phyloP scores from a whole-genome alignment of 2,888 invertebrate genomes.

The Esperia sulphurella region DNA sequence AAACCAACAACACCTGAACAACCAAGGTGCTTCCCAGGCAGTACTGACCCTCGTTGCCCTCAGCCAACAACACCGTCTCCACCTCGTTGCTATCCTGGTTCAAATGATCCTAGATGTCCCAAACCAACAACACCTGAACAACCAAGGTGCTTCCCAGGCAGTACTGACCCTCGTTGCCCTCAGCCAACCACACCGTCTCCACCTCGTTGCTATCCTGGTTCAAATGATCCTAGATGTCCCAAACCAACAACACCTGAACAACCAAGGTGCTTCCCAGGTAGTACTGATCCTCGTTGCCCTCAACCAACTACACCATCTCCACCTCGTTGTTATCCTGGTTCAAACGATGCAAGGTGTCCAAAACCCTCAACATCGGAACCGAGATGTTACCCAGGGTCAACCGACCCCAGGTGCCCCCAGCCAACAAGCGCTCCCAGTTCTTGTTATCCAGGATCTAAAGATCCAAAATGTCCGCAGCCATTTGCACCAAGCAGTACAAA shows the following conservation, averaged over 20 bases:
- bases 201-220: conserved; percentile 18
- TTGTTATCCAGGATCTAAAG: conserved; percentile 60
- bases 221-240: conserved; percentile 29
- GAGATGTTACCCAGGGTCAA: conserved; percentile 39
- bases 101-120: conserved; percentile 39
- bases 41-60: conserved; percentile 40
- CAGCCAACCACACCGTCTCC: conserved; percentile 23
- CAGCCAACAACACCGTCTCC: conserved; percentile 25
- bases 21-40: conserved; percentile 37
- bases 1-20: conserved; percentile 13
- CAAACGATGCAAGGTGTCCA: conserved; percentile 42
- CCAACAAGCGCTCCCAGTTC: conserved; percentile 55
- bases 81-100: conserved; percentile 35
- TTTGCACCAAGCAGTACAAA: conserved; percentile 63
- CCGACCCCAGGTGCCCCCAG: conserved; percentile 42
- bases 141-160: conserved; percentile 38
- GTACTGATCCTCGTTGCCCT: conserved; percentile 34
- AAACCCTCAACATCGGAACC: conserved; percentile 33
- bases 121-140: conserved; percentile 27
- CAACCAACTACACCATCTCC: conserved; percentile 24
- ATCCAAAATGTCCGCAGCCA: conserved; percentile 64
- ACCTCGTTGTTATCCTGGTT: conserved; percentile 32
- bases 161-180: conserved; percentile 33
- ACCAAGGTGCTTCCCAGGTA: conserved; percentile 41
- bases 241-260: conserved; percentile 23